Conservation (phyloP, 2,888 invertebrate genomes). For the Conops quadrifasciatus region DNA sequence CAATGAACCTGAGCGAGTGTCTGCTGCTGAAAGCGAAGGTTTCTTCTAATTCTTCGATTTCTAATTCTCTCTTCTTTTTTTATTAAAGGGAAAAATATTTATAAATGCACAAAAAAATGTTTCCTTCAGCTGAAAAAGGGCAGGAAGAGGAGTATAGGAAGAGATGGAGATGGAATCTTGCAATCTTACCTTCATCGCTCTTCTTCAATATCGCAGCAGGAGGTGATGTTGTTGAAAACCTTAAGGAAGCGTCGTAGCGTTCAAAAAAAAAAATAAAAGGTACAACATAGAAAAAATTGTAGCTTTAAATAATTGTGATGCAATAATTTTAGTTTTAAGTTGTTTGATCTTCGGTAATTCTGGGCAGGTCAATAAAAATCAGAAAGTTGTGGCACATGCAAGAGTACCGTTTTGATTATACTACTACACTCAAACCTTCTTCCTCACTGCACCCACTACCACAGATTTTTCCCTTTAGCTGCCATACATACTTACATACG, state of each 20-base stretch:
- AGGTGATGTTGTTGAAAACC: constrained; percentile 61
- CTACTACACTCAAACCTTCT: neutral
- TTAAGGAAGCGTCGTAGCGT: constrained; percentile 38
- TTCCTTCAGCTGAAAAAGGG: neutral
- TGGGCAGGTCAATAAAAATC: constrained; percentile 16
- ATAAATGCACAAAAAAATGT: neutral
- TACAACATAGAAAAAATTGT: constrained; percentile 1
- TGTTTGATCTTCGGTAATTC: constrained; percentile 21
- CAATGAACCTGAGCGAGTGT: neutral
- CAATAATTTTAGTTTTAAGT: constrained; percentile 2
- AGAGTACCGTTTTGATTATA: too few relatives aligned
- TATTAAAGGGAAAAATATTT: too few relatives aligned
- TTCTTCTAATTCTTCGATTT: too few relatives aligned
- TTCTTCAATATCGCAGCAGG: constrained; percentile 63
- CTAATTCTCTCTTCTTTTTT: too few relatives aligned
- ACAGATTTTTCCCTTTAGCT: neutral
- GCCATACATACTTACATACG: neutral
- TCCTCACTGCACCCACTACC: too few relatives aligned
- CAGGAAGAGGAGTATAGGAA: neutral
- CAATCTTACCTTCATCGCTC: constrained; percentile 62
- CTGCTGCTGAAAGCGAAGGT: too few relatives aligned
- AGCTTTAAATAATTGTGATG: constrained; percentile 29
- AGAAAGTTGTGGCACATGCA: neutral
- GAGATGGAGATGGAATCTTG: constrained; percentile 2
- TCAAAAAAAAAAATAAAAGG: constrained; percentile 17